Evolutionary conservation across 2,797 vertebrate genomes (phyloP).

Genomic region (Acanthis flammea): DNA sequence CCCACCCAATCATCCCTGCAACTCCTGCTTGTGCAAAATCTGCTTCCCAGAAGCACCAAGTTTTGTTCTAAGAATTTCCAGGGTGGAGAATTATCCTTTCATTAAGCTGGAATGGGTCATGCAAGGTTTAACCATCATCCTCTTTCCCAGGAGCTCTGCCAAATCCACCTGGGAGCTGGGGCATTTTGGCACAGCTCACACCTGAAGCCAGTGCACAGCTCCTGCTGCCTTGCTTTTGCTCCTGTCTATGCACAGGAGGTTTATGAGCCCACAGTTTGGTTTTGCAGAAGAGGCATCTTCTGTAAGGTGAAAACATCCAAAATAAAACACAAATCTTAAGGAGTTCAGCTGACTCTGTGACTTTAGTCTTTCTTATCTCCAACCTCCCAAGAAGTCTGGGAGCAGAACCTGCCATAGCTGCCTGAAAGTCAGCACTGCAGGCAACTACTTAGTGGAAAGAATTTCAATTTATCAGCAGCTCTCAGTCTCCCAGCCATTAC

Average conservation of each 20-base stretch:
- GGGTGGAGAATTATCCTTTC: background rate
- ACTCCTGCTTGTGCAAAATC: background rate
- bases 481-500: background rate
- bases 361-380: background rate
- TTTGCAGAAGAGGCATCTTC: background rate
- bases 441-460: background rate
- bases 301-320: background rate
- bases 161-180: background rate
- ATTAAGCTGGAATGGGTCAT: background rate
- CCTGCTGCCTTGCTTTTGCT: background rate
- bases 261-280: background rate
- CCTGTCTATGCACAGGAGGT: background rate
- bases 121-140: background rate
- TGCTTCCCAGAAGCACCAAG: background rate
- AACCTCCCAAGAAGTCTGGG: background rate
- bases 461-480: background rate
- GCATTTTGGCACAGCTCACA: background rate
- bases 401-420: background rate
- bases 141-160: background rate
- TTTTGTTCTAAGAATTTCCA: background rate
- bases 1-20: fast-evolving
- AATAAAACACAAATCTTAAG: background rate
- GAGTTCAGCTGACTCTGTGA: background rate
- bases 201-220: background rate
- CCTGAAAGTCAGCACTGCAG: background rate